phyloP scores from a whole-genome alignment of 2,888 invertebrate species.

The Zhengitettix transpicula region DNA sequence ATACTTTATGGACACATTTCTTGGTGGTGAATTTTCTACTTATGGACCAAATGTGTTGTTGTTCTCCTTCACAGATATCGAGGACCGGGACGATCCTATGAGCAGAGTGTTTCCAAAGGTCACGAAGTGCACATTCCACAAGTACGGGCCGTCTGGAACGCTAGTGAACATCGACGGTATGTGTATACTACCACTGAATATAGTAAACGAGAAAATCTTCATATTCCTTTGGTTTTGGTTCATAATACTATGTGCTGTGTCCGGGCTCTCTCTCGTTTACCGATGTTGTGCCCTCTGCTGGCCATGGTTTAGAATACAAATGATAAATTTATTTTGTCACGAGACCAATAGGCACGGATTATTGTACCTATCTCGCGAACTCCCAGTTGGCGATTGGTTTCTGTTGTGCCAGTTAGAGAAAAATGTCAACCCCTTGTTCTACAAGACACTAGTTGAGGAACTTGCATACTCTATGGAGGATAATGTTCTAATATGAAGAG shows the following conservation, averaged over 20 bases:
- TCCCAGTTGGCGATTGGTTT: not conserved
- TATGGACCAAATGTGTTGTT: conserved; percentile 23
- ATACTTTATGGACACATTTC: conserved; percentile 23
- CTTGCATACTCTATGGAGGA: not conserved
- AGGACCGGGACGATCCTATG: not conserved
- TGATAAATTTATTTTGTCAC: conserved; percentile 12
- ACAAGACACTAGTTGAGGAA: not conserved
- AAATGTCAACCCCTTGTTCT: not conserved
- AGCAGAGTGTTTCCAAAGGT: not conserved
- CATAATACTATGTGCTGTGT: conserved; percentile 22
- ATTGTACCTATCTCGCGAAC: not conserved
- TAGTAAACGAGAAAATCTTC: not conserved
- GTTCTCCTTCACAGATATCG: not conserved
- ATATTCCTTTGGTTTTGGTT: conserved; percentile 16
- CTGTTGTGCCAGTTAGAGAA: not conserved
- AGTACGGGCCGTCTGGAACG: not conserved
- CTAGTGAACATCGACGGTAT: not conserved
- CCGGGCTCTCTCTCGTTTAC: conserved; percentile 22
- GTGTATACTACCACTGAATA: not conserved
- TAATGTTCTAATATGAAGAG: too few species aligned
- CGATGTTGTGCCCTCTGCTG: conserved; percentile 18
- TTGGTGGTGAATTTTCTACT: conserved; percentile 23
- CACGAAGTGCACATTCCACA: not conserved
- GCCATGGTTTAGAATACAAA: conserved; percentile 18
- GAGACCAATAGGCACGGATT: conserved; percentile 19